Base-by-base conservation (phyloP, 2,113 vertebrate genomes). In the Chaetorhynchus papuensis region DNA sequence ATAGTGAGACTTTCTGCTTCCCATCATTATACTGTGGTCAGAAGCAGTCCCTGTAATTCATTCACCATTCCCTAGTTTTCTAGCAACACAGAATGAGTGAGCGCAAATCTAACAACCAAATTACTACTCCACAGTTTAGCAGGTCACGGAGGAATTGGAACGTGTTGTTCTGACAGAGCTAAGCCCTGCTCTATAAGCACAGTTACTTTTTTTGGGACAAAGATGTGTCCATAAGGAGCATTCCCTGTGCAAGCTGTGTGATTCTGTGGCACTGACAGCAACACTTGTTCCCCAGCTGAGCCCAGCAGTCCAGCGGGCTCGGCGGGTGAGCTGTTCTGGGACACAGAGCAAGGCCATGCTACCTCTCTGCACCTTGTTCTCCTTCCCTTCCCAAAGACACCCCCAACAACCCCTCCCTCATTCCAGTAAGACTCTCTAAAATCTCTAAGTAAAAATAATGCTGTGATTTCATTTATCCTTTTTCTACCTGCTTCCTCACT, bases 401-500 rank as follows among this genome's bases (percentile, higher is more conserved):
- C 0, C 0, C 33, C n/a, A 35, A 17, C n/a, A 59, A 39, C 39
- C 39, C 23, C 4, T 11, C 18, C 0, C 7, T 20, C 13, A 15
- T 30, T 45, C 54, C 65, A 56, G 31, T 6, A 57, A 35, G 14
- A 42, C 9, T 49, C 42, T 41, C 39, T 37, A 12, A 54, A 71
- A 54, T 47, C 26, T n/a, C 1, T 0, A 57, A 22, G 42, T 19
- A 30, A 60, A 71, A 83, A 42, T 4, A 66, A 21, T 33, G 18
- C 31, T 49, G 15, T 59, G 11, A 15, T 68, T 79, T 80, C 35
- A 31, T 49, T 79, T 31, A 42, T 31, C n/a, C 39, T 35, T 76
- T 61, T 21, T 47, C 26, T 20, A 68, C 11, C 70, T 68, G 23
- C 39, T 60, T 22, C 14, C 47, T 61, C 47, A 61, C 9, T 22